Conservation (phyloP, 2,888 invertebrate genomes). For the Fragum whitleyi region DNA sequence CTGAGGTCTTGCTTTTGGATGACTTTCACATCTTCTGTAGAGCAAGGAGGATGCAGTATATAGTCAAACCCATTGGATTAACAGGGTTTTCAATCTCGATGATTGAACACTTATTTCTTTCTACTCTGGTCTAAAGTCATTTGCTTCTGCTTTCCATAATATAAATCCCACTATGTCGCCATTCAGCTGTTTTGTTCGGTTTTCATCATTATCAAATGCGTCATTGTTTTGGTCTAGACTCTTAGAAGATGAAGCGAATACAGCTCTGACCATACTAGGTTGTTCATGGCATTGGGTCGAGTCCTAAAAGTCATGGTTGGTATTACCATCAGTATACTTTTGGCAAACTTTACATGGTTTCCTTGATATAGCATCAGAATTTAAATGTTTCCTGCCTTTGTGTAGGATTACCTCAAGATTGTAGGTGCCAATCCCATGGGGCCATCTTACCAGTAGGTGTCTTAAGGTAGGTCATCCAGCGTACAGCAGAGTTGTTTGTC, state of each 20-base stretch:
- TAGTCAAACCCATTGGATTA: slow-evolving; percentile 34
- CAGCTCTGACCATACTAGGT: neutral
- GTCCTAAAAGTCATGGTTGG: neutral
- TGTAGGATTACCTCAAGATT: slow-evolving; percentile 18
- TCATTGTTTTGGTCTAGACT: neutral
- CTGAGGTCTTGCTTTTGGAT: neutral
- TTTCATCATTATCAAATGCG: neutral
- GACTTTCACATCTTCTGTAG: slow-evolving; percentile 31
- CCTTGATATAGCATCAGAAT: slow-evolving; percentile 17
- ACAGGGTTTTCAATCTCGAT: slow-evolving; percentile 29
- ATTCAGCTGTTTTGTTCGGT: neutral
- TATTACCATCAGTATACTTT: neutral
- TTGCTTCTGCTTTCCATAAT: neutral
- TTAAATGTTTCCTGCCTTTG: slow-evolving; percentile 10
- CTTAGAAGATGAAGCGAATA: neutral
- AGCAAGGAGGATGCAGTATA: slow-evolving; percentile 16
- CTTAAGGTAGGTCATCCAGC: slow-evolving; percentile 55
- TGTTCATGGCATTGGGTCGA: neutral
- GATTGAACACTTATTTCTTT: neutral
- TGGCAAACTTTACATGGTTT: slow-evolving; percentile 29
- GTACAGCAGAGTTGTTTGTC: slow-evolving; percentile 56
- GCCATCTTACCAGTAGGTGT: slow-evolving; percentile 47
- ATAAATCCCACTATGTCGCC: neutral
- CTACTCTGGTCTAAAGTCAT: slow-evolving; percentile 20
- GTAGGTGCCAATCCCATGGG: slow-evolving; percentile 39